A percentile compares a stretch with the other conserved stretches of the same genome.
Evolutionary conservation across 2,797 vertebrate species (phyloP).

Genomic region (Mustela erminea): DNA sequence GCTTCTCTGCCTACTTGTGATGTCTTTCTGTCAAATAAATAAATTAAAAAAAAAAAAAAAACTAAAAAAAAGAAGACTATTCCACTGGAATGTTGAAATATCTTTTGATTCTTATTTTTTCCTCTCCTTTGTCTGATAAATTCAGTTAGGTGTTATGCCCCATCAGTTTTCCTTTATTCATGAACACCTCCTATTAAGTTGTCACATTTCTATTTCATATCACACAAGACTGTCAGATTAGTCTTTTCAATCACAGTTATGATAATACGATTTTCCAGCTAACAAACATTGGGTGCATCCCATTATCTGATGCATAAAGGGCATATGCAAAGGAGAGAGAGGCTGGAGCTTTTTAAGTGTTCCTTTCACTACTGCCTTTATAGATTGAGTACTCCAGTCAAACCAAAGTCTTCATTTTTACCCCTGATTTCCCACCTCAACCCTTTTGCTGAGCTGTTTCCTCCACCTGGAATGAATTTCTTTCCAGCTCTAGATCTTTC

Average conservation of each 20-base stretch:
- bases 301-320: background rate
- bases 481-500: background rate
- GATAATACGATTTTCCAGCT: background rate
- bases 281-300: background rate
- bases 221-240: background rate
- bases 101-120: background rate
- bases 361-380: background rate
- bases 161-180: background rate
- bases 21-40: no score
- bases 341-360: background rate
- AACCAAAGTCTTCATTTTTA: background rate
- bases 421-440: background rate
- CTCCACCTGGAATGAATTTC: background rate
- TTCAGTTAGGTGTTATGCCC: background rate
- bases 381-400: background rate
- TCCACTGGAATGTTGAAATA: background rate
- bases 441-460: background rate
- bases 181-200: background rate
- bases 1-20: no score
- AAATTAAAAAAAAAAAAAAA: no score
- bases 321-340: background rate
- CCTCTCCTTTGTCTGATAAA: background rate
- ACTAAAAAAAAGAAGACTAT: background rate
- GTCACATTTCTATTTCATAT: background rate
- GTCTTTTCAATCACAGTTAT: background rate